These are phyloP conservation scores for Hydropsyche tenuis DNA, from an alignment of 1,140 invertebrate genomes.

Conservation along the genomic window DNA sequence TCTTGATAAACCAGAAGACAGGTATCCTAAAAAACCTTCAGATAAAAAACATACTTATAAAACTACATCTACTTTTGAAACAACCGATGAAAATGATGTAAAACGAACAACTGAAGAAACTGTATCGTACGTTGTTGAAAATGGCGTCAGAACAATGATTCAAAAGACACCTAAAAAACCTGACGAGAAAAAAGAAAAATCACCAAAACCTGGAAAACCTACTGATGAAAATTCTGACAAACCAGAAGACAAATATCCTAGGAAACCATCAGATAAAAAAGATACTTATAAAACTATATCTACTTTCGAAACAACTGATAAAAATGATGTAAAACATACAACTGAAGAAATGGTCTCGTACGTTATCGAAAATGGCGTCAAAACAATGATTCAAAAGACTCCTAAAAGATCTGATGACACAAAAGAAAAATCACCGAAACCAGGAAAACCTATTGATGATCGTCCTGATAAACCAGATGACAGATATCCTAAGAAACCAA, in stretches of 20 bases:
- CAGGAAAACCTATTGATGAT: not conserved
- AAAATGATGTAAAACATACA: constrained; percentile 8
- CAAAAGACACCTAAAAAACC: constrained; percentile 14
- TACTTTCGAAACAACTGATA: not conserved
- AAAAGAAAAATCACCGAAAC: not conserved
- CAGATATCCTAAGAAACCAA: not conserved
- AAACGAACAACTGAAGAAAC: constrained; percentile 23
- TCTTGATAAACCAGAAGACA: constrained; percentile 54
- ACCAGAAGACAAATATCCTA: not conserved
- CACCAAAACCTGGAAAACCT: constrained; percentile 6
- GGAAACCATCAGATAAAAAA: not conserved
- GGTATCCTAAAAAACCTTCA: not conserved
- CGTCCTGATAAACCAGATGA: not conserved
- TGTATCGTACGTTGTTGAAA: constrained; percentile 30
- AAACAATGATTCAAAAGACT: constrained; percentile 19
- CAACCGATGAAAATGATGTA: constrained; percentile 3
- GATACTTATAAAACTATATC: not conserved
- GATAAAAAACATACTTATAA: not conserved
- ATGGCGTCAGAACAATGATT: constrained; percentile 20
- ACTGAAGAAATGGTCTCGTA: constrained; percentile 38
- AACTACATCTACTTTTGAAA: not conserved
- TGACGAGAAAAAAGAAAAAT: constrained; percentile 13
- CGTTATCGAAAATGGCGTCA: constrained; percentile 44
- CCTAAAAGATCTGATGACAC: not conserved
- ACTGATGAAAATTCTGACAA: constrained; percentile 14